A percentile compares a stretch with the other conserved stretches of the same genome.
Conservation (phyloP, 2,888 invertebrate genomes). For the Noctua comes region DNA sequence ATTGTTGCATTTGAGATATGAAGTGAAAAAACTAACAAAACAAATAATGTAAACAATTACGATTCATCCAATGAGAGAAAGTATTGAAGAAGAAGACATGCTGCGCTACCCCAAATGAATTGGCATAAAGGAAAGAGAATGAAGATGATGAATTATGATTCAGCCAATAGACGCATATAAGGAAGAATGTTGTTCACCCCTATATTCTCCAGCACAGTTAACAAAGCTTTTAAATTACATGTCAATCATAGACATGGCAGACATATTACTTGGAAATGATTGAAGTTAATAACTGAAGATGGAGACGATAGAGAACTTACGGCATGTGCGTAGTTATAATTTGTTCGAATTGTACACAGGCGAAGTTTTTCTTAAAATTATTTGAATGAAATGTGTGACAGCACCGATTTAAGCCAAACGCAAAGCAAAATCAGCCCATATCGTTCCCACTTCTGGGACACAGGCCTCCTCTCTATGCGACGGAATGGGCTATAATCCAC, state of each 20-base stretch:
- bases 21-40: no score
- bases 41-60: neutral
- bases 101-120: no score
- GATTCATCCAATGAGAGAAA: neutral
- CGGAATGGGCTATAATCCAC: no score
- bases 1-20: neutral
- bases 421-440: no score
- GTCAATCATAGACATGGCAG: constrained; percentile 51
- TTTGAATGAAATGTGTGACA: neutral
- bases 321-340: neutral
- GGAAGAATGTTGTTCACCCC: neutral
- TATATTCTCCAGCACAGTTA: constrained; percentile 9
- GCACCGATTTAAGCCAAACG: no score
- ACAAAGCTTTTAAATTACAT: constrained; percentile 49
- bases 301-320: no score
- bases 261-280: neutral
- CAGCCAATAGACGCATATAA: neutral
- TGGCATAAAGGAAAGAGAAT: no score
- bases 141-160: neutral
- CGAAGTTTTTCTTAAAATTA: neutral
- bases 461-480: no score
- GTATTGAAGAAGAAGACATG: no score
- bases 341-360: neutral
- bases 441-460: no score
- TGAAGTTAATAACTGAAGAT: neutral